Evolutionary conservation across 2,113 vertebrate species (phyloP).

Genomic region (Hipposideros armiger): DNA sequence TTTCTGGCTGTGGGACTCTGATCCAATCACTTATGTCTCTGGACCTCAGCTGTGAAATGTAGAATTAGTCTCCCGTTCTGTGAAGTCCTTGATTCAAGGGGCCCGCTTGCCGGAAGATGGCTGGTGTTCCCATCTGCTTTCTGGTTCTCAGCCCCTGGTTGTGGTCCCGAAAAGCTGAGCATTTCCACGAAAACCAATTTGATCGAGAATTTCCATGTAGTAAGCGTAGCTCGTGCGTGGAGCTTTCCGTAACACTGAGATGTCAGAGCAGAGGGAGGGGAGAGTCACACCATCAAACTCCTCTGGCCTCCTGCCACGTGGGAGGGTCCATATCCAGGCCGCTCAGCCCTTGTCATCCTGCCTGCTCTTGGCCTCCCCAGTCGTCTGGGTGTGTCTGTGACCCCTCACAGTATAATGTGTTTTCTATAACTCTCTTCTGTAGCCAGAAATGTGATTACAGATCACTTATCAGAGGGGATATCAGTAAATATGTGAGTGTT

Average conservation of each 20-base stretch:
- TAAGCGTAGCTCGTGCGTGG: neutral
- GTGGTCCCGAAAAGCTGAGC: neutral
- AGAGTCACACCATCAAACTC: neutral
- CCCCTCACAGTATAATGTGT: neutral
- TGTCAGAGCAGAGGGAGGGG: neutral
- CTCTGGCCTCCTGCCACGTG: accelerated
- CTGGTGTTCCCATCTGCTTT: neutral
- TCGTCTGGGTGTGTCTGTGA: neutral
- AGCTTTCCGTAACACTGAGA: neutral
- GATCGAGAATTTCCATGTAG: neutral
- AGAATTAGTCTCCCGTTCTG: neutral
- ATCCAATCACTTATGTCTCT: neutral
- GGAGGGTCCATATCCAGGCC: neutral
- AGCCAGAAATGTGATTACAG: neutral
- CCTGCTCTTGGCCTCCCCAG: neutral
- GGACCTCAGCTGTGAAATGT: neutral
- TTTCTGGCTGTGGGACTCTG: neutral
- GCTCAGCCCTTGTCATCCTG: neutral
- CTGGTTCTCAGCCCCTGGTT: neutral
- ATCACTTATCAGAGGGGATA: neutral
- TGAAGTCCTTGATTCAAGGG: neutral
- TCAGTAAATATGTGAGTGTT: neutral
- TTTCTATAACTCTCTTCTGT: neutral
- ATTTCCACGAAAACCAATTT: neutral
- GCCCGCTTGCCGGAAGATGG: neutral